Conservation (phyloP, 2,888 invertebrate species). For the Polyploca ridens region DNA sequence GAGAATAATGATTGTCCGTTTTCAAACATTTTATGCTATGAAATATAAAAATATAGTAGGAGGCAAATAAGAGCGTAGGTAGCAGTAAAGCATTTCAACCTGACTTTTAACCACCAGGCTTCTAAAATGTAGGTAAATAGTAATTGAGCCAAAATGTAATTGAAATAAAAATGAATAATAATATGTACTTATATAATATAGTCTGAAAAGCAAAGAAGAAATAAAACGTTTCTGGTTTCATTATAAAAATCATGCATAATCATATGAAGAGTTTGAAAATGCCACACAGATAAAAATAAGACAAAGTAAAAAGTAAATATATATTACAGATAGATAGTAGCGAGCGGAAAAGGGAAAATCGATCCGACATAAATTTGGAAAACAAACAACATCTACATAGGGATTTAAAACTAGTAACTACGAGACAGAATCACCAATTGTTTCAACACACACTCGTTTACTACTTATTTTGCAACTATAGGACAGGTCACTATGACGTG, state of each 20-base stretch:
- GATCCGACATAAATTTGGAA: slow-evolving; percentile 59
- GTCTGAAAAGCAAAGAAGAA: slow-evolving; percentile 35
- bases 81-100: slow-evolving; percentile 65
- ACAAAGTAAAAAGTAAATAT: slow-evolving; percentile 41
- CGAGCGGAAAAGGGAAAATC: slow-evolving; percentile 47
- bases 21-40: slow-evolving; percentile 44
- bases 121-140: slow-evolving; percentile 62
- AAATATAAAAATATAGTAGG: slow-evolving; percentile 46
- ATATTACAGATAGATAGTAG: slow-evolving; percentile 36
- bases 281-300: slow-evolving; percentile 33
- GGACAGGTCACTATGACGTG: slow-evolving; percentile 79
- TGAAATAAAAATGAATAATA: slow-evolving; percentile 54
- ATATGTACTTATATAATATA: slow-evolving; percentile 27
- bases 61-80: slow-evolving; percentile 67
- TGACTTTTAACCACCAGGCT: slow-evolving; percentile 57
- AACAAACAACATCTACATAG: slow-evolving; percentile 61
- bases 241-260: slow-evolving; percentile 34
- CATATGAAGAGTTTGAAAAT: slow-evolving; percentile 38
- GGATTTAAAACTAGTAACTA: slow-evolving; percentile 59
- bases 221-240: slow-evolving; percentile 24
- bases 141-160: slow-evolving; percentile 81
- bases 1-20: slow-evolving; percentile 48
- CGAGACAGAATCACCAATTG: slow-evolving; percentile 54
- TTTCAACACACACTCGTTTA: slow-evolving; percentile 60
- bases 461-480: slow-evolving; percentile 82